Evolutionary conservation across 2,888 invertebrate genomes (phyloP).

Genomic region (Tupiocoris notatus): DNA sequence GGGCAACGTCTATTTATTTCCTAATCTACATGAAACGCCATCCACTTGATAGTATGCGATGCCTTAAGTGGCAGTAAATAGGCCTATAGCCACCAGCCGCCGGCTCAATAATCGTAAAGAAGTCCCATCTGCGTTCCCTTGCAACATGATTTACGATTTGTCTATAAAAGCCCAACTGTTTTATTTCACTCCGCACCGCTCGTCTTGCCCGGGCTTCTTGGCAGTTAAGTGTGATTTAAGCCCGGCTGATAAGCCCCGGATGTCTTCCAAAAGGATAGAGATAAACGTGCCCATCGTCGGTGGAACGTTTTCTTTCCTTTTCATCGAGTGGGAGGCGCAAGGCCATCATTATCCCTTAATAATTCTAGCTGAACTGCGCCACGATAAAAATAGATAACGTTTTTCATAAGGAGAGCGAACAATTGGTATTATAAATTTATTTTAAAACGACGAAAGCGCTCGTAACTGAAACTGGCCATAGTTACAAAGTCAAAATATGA

Average conservation of each 20-base stretch:
- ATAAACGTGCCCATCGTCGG: constrained; percentile 15
- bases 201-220: constrained; percentile 13
- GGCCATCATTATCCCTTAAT: not conserved
- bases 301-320: constrained; percentile 2
- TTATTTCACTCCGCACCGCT: constrained; percentile 13
- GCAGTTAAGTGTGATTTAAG: constrained; percentile 39
- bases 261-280: constrained; percentile 28
- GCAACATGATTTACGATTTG: constrained; percentile 40
- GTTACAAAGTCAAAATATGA: too few relatives aligned
- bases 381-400: too few relatives aligned
- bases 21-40: constrained; percentile 35
- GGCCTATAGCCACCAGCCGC: constrained; percentile 39
- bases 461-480: too few relatives aligned
- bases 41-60: constrained; percentile 35
- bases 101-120: constrained; percentile 40
- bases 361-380: too few relatives aligned
- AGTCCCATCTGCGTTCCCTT: constrained; percentile 40
- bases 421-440: too few relatives aligned
- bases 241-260: constrained; percentile 29
- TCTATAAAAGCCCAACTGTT: constrained; percentile 40
- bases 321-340: not conserved
- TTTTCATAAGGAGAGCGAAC: too few relatives aligned
- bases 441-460: too few relatives aligned
- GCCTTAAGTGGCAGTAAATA: constrained; percentile 38
- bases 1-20: constrained; percentile 32